Conservation (phyloP, 2,113 vertebrate species). For the Carollia perspicillata region DNA sequence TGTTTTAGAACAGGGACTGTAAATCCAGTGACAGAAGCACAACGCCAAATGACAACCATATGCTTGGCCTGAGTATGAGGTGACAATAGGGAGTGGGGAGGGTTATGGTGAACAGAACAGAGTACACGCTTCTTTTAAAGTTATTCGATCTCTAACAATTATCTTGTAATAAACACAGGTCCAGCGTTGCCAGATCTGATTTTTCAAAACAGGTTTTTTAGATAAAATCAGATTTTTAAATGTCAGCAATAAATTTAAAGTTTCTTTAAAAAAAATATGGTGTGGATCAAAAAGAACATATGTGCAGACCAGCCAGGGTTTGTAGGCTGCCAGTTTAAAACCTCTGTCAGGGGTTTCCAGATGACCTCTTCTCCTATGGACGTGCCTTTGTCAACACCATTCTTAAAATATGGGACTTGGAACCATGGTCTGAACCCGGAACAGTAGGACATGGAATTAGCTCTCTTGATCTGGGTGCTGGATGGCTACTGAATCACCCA, state of each 20-base stretch:
- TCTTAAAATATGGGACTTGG: background rate
- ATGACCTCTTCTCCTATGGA: background rate
- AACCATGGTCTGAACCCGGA: background rate
- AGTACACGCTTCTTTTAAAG: background rate
- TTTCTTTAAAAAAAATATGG: background rate
- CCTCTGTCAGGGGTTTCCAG: background rate
- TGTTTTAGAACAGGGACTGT: background rate
- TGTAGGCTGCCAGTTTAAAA: background rate
- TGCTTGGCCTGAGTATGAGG: background rate
- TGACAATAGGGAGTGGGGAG: background rate
- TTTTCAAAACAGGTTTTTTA: constrained; percentile 29
- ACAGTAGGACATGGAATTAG: background rate
- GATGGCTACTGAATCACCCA: background rate
- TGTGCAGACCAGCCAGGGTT: background rate
- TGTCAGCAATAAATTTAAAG: background rate
- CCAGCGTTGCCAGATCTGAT: background rate
- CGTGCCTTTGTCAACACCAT: background rate
- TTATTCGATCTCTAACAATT: background rate
- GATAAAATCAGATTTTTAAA: background rate
- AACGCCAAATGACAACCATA: background rate
- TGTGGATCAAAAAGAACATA: background rate
- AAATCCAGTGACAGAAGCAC: background rate
- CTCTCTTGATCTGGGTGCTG: background rate
- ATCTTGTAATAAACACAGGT: background rate
- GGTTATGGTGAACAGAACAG: background rate